Base-by-base conservation (phyloP, 2,113 vertebrate species). In the Ptilonorhynchus violaceus region DNA sequence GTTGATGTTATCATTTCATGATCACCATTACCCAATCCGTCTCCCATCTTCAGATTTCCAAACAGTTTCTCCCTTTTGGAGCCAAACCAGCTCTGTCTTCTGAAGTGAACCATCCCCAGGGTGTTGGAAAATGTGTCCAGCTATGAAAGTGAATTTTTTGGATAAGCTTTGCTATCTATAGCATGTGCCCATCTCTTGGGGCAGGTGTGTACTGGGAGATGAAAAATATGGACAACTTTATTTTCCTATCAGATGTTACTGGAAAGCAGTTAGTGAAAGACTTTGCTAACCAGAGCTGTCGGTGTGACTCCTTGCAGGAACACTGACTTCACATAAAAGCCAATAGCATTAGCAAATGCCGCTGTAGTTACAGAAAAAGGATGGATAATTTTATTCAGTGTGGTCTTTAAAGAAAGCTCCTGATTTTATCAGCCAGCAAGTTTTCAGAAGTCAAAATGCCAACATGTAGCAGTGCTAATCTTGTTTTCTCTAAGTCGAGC, bases 401-500 rank as follows among this genome's bases (percentile, higher is more conserved):
- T 47, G 73, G 87, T 10, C 39, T 85, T 95, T 39, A 83, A 91
- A 72, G 83, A 52, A 22, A 72, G 2, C 31, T 73, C 35, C 41
- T 35, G n/a, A 77, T 91, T 94, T 94, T 95, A 30, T 80, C 88
- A 75, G 60, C 60, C 50, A 81, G 20, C 58, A 49, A 55, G 46
- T 35, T 27, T 79, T 94, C 68, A 68, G 46, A 75, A 77, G 64
- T 74, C 49, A 58, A 91, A 93, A 85, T 85, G 73, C 63, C 52
- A 92, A 23, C 21, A 21, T 30, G 27, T 56, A 3, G 5, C 64
- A 55, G 50, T 50, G 68, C 30, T 89, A 83, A 70, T 69, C 68
- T 41, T 62, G 37, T 95, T 87, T 95, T 74, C 23, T 85, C 25
- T 52, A 91, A 94, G 67, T 80, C 85, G 95, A 64, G 53, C 55